Evolutionary conservation across 2,113 vertebrate genomes (phyloP).

Genomic region (Eulacestoma nigropectus): DNA sequence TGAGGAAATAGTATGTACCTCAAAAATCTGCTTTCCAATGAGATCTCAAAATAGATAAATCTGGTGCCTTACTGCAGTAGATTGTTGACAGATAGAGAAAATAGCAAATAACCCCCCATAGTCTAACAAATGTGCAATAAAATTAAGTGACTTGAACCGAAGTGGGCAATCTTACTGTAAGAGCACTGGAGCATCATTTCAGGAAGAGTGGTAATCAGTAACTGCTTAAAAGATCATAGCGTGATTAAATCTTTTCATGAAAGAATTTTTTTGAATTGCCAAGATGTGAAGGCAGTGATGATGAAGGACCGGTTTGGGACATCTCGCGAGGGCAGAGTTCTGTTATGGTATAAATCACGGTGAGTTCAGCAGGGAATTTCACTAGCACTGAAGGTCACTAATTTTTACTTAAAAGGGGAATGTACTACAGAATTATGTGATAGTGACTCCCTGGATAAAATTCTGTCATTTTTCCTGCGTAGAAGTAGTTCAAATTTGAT

Average conservation of each 20-base stretch:
- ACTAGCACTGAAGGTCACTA: neutral
- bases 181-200: neutral
- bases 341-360: neutral
- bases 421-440: neutral
- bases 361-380: neutral
- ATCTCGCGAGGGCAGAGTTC: neutral
- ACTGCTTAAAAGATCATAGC: neutral
- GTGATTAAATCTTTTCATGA: neutral
- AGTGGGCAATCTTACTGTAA: neutral
- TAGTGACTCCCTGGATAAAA: neutral
- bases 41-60: neutral
- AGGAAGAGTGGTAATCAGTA: neutral
- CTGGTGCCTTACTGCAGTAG: neutral
- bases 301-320: neutral
- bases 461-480: neutral
- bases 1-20: neutral
- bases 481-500: neutral
- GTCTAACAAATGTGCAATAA: neutral
- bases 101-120: fast-evolving
- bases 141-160: neutral
- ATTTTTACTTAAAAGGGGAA: neutral
- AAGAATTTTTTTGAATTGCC: neutral
- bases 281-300: neutral
- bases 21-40: neutral
- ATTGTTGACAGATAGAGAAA: neutral